Evolutionary conservation across 2,797 vertebrate genomes (phyloP), one percentile per base, ranked within the genome.

Genomic region (Champsocephalus esox): DNA sequence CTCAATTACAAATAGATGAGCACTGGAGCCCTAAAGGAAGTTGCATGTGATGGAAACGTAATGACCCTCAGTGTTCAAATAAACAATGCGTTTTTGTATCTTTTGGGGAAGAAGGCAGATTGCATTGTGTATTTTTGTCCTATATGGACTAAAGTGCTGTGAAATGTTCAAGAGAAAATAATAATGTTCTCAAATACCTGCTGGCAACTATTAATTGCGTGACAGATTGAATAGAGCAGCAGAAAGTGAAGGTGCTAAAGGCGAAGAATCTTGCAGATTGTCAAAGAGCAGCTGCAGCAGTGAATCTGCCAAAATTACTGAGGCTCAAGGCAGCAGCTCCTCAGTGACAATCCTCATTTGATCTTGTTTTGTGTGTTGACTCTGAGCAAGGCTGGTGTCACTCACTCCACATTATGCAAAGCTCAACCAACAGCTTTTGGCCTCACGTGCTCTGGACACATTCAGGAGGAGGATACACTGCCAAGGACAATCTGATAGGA

Each of bases 401-500:
- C 78, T 86, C 84, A 70, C 78, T 86, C 81, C 80, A 80, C 80
- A 84, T 19, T 19, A 19, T 19, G 19, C 19, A 19, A 72, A 79
- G 81, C 82, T 69, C 79, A 41, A 66, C 1, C 52, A 78, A 59
- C 71, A 73, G 70, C 60, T 45, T 80, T 83, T 79, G 79, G 79
- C 76, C 87, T 79, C 66, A 43, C 59, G 73, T n/a, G 66, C 84
- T 66, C 63, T 67, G 77, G 70, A 87, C 83, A 71, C 72, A 86
- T 87, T 85, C 73, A 74, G 75, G 75, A 21, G 67, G 70, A 80
- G 77, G 62, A 82, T 75, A 73, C 86, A 78, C 62, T 85, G 89
- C 70, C 84, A 87, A 74, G 81, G 84, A 83, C 89, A 82, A 78
- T 88, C 83, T 83, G 79, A 89, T 69, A 60, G 65, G 63, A 77